phyloP scores from a whole-genome alignment of 2,888 invertebrate species.

The Ichneumoninae sp. region DNA sequence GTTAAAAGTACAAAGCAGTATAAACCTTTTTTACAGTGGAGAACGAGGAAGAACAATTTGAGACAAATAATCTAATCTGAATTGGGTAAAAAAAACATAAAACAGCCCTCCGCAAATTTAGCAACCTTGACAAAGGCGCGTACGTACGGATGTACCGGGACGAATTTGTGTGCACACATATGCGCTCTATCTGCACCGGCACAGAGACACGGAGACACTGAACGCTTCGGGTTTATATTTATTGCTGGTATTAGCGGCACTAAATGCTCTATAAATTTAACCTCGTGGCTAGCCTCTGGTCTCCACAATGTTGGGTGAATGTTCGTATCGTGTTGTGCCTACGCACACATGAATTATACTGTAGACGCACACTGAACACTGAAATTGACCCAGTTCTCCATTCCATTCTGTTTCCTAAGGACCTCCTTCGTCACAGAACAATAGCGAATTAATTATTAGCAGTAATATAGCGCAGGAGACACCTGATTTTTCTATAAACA shows the following conservation, averaged over 20 bases:
- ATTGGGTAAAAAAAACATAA: background rate
- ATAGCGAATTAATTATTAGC: background rate
- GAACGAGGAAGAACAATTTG: background rate
- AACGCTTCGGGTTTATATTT: slow-evolving; percentile 59
- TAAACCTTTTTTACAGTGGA: no score
- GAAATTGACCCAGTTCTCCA: slow-evolving; percentile 33
- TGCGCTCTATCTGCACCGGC: background rate
- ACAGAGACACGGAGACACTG: slow-evolving; percentile 32
- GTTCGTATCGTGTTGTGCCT: slow-evolving; percentile 7
- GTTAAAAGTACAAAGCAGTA: no score
- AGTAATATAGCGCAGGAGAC: background rate
- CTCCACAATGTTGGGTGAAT: slow-evolving; percentile 49
- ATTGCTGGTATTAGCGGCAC: slow-evolving; percentile 67
- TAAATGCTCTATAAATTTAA: slow-evolving; percentile 71
- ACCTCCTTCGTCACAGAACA: background rate
- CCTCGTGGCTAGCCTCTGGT: slow-evolving; percentile 55
- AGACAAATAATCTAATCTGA: background rate
- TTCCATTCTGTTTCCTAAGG: background rate
- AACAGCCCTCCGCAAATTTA: slow-evolving; percentile 21
- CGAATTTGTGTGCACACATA: slow-evolving; percentile 31
- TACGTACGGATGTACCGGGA: background rate
- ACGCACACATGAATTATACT: background rate
- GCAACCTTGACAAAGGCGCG: slow-evolving; percentile 60
- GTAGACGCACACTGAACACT: background rate
- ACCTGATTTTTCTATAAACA: no score